Base-by-base conservation (phyloP, 2,113 vertebrate genomes). In the Carassius gibelio region DNA sequence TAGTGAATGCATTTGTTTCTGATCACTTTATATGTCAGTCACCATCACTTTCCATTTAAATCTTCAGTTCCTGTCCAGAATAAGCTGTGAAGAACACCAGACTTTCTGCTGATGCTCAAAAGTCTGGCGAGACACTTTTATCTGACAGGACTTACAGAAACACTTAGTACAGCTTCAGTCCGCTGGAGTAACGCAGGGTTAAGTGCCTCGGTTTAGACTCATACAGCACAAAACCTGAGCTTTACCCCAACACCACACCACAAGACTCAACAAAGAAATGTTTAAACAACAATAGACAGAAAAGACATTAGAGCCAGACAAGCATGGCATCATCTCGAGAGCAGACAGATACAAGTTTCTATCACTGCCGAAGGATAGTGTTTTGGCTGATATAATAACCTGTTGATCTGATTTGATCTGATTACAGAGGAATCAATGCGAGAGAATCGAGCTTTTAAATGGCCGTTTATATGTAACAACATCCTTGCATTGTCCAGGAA, bases 401-500 rank as follows among this genome's bases (percentile, higher is more conserved):
- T 55, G 74, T 76, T 10, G 74, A 52, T 15, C n/a, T 3, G 45
- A 52, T 52, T 30, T 75, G 45, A 52, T 55, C 3, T 19, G 45
- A 76, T 76, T 76, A 76, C 23, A 55, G n/a, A 55, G 26, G 45
- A 76, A 55, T 76, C 75, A 1, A 76, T 55, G 17, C 26, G 7
- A 42, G 77, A 80, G 62, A 81, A 78, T 8, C 3, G 13, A 38
- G 52, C 50, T 38, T 61, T 61, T 61, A 78, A 81, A 64, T 23
- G 78, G 4, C 30, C 11, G 34, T 14, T 80, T 80, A 45, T 80
- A 64, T 1, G 21, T 23, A 80, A 80, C n/a, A 80, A 62, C 59
- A 80, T 62, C 57, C 36, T 62, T 7, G 17, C 21, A 62, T 11
- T 45, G 77, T 79, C 21, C 59, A 64, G 59, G 59, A 80, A 45